phyloP scores from a whole-genome alignment of 2,888 invertebrate species.

The Ochropacha duplaris region DNA sequence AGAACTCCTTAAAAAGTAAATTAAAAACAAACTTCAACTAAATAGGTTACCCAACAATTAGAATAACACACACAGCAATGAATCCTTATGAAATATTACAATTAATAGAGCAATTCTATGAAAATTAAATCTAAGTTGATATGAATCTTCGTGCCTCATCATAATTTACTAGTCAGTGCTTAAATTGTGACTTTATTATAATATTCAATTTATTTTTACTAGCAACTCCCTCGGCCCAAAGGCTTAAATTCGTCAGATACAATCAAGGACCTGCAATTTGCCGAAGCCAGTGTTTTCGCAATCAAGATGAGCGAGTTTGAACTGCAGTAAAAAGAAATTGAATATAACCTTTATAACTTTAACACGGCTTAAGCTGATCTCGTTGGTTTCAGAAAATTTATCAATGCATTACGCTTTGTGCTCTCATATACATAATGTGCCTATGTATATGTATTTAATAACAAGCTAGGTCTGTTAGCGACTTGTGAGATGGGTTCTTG shows the following conservation, averaged over 20 bases:
- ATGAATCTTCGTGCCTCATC: conserved; percentile 7
- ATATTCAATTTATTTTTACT: conserved; percentile 13
- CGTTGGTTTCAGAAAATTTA: not conserved
- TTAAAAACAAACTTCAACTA: too few relatives aligned
- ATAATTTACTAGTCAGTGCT: conserved; percentile 9
- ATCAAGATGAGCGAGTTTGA: conserved; percentile 9
- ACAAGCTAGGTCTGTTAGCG: not conserved
- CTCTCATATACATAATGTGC: not conserved
- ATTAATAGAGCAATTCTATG: too few relatives aligned
- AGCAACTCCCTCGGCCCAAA: conserved; percentile 1
- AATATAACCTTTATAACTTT: conserved; percentile 6
- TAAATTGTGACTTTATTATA: conserved; percentile 12
- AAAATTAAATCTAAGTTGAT: not conserved
- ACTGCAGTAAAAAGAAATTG: conserved; percentile 10
- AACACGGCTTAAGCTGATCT: not conserved
- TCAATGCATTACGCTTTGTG: not conserved
- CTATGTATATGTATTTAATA: not conserved
- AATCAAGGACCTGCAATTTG: not conserved
- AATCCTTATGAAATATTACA: too few relatives aligned
- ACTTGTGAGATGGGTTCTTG: conserved; percentile 2
- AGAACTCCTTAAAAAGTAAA: too few relatives aligned
- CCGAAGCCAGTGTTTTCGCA: conserved; percentile 1
- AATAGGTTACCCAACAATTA: too few relatives aligned
- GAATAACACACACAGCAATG: too few relatives aligned
- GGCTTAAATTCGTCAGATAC: conserved; percentile 8